These are phyloP conservation scores for Rotaria magnacalcarata DNA, from an alignment of 2,888 invertebrate genomes.

Conservation along the genomic window DNA sequence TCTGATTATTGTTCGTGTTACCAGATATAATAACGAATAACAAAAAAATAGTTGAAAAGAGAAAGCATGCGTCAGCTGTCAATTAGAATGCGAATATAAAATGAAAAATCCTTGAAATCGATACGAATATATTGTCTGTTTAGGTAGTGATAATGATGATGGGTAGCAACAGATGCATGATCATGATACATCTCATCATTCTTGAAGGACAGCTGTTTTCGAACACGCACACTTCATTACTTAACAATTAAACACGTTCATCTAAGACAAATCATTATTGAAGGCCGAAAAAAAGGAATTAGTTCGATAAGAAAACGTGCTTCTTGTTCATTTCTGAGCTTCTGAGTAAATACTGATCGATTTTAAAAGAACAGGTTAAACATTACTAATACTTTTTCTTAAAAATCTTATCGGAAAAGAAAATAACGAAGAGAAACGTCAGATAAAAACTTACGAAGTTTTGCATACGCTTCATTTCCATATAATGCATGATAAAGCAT, in stretches of 20 bases:
- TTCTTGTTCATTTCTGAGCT: background rate
- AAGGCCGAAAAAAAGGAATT: background rate
- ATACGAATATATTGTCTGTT: background rate
- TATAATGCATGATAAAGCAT: conserved; percentile 27
- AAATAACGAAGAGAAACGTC: background rate
- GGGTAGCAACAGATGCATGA: conserved; percentile 13
- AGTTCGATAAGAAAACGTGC: background rate
- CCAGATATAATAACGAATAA: background rate
- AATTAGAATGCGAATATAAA: background rate
- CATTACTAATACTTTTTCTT: background rate
- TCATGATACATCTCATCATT: background rate
- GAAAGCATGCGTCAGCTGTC: background rate
- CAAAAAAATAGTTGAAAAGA: background rate
- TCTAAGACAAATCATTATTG: conserved; percentile 1
- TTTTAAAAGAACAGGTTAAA: background rate
- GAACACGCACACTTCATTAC: background rate
- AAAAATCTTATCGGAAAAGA: background rate
- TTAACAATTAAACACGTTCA: conserved; percentile 21
- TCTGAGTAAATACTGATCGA: background rate
- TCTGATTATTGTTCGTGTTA: background rate
- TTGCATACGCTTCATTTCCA: conserved; percentile 27
- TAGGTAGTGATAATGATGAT: background rate
- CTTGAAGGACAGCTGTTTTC: background rate
- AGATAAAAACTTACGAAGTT: conserved; percentile 1
- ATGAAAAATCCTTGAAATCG: background rate